phyloP scores from a whole-genome alignment of 2,797 vertebrate species.

The Crocidura indochinensis region DNA sequence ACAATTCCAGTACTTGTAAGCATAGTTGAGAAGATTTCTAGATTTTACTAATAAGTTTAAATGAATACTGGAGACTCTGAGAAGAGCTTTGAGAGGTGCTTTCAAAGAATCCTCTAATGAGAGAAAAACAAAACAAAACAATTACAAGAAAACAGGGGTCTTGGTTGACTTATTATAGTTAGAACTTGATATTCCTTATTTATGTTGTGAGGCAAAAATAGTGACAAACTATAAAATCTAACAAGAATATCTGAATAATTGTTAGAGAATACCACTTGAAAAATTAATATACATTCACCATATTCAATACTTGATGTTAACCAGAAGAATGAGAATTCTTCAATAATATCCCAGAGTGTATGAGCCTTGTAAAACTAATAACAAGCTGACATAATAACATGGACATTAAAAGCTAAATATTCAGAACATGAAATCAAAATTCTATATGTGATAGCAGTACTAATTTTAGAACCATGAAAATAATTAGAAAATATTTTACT shows the following conservation, averaged over 20 bases:
- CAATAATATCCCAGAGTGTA: slow-evolving; percentile 46
- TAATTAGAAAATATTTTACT: slow-evolving; percentile 49
- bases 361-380: slow-evolving; percentile 60
- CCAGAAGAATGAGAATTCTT: background rate
- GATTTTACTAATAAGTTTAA: slow-evolving; percentile 57
- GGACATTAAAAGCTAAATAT: slow-evolving; percentile 42
- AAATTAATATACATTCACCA: slow-evolving; percentile 41
- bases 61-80: slow-evolving; percentile 51
- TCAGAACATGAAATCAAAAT: slow-evolving; percentile 57
- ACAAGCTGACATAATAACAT: slow-evolving; percentile 32
- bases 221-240: slow-evolving; percentile 33
- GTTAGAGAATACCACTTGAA: slow-evolving; percentile 59
- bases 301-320: no score
- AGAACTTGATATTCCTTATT: slow-evolving; percentile 26
- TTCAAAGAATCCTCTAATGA: slow-evolving; percentile 44
- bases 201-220: slow-evolving; percentile 27
- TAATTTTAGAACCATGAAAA: background rate
- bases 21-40: slow-evolving; percentile 61
- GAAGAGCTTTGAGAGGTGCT: slow-evolving; percentile 53
- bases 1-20: slow-evolving; percentile 38
- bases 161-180: background rate
- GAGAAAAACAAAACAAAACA: slow-evolving; percentile 45
- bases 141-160: slow-evolving; percentile 31
- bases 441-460: slow-evolving; percentile 39
- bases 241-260: slow-evolving; percentile 40